Conservation (phyloP, 2,888 invertebrate genomes). For the Meta bourneti region DNA sequence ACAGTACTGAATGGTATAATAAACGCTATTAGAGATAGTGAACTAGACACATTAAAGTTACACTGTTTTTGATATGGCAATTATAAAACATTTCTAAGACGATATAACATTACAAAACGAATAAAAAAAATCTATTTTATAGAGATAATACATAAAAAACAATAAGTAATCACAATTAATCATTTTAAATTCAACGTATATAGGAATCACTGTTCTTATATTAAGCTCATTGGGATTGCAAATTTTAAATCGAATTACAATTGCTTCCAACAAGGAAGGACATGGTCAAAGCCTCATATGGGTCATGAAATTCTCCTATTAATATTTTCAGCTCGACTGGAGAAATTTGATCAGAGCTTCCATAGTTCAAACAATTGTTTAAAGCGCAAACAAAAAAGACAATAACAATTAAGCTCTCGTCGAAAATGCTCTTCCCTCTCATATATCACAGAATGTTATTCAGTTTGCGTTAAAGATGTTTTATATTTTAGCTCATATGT, state of each 20-base stretch:
- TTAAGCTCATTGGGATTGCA: background rate
- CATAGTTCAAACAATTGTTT: background rate
- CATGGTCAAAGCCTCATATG: background rate
- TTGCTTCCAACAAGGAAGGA: background rate
- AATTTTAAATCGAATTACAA: background rate
- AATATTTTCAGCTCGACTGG: background rate
- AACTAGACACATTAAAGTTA: no score
- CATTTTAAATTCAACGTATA: background rate
- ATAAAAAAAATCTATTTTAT: no score
- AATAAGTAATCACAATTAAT: no score
- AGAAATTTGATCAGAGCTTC: no score
- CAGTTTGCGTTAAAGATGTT: conserved; percentile 30
- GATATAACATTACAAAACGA: no score
- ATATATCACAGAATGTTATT: conserved; percentile 57
- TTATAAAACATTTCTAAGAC: no score
- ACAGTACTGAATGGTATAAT: no score
- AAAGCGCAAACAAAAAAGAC: background rate
- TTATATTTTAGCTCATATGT: conserved; percentile 54
- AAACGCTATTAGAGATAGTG: no score
- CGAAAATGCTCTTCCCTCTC: background rate
- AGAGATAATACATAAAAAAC: no score
- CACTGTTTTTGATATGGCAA: no score
- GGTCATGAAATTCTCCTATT: background rate
- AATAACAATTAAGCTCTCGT: conserved; percentile 25
- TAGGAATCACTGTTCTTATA: background rate